Evolutionary conservation across 1,140 invertebrate species (phyloP).

Genomic region (Apis mellifera): DNA sequence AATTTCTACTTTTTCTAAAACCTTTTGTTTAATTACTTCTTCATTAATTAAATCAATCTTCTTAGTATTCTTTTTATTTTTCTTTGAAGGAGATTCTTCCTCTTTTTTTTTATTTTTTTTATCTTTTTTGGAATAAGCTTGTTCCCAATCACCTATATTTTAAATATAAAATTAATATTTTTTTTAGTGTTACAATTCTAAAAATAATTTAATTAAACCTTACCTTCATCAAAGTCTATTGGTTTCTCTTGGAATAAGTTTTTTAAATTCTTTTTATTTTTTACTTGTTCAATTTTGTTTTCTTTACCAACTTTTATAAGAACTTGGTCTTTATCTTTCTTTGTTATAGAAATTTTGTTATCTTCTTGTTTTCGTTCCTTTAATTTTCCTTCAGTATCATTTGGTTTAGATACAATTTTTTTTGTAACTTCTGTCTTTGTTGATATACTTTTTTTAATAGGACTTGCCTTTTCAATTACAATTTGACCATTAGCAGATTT

Average conservation of each 20-base stretch:
- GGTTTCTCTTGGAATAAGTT: constrained; percentile 85
- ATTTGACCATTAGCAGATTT: constrained; percentile 80
- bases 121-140: constrained; percentile 85
- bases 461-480: constrained; percentile 79
- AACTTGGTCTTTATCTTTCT: constrained; percentile 78
- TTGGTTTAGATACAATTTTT: constrained; percentile 72
- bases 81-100: constrained; percentile 81
- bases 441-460: constrained; percentile 78
- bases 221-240: constrained; percentile 87
- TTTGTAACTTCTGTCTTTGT: constrained; percentile 76
- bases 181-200: not conserved
- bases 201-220: constrained; percentile 1
- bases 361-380: constrained; percentile 81
- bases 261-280: constrained; percentile 82
- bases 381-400: constrained; percentile 78
- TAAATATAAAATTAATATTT: not conserved
- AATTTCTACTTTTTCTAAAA: constrained; percentile 78
- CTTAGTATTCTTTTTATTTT: constrained; percentile 76
- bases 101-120: constrained; percentile 85
- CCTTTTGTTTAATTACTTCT: constrained; percentile 72
- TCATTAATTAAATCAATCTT: constrained; percentile 76
- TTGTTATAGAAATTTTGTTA: constrained; percentile 69
- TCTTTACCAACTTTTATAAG: constrained; percentile 78
- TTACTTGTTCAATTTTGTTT: constrained; percentile 80
- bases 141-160: constrained; percentile 85